phyloP scores from a whole-genome alignment of 2,888 invertebrate genomes.

The Campaea margaritaria region DNA sequence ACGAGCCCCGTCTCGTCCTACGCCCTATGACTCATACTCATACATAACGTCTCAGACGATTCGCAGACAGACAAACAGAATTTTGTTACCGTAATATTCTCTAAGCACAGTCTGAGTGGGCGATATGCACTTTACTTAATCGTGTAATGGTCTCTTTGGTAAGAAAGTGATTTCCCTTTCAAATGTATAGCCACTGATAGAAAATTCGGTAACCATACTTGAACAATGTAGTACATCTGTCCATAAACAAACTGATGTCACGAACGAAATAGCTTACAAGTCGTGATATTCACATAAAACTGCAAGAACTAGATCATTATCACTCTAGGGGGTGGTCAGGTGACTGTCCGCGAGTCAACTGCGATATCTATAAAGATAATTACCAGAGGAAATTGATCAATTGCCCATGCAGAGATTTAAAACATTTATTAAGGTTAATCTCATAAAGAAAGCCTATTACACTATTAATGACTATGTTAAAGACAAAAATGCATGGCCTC shows the following conservation, averaged over 20 bases:
- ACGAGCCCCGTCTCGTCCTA: constrained; percentile 57
- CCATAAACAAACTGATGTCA: neutral
- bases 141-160: constrained; percentile 6
- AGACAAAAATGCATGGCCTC: too few relatives aligned
- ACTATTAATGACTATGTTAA: too few relatives aligned
- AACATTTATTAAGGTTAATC: too few relatives aligned
- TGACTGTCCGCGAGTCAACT: neutral
- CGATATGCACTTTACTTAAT: constrained; percentile 14
- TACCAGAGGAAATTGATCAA: too few relatives aligned
- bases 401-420: too few relatives aligned
- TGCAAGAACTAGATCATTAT: constrained; percentile 18
- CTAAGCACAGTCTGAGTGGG: constrained; percentile 29
- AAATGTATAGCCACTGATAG: neutral
- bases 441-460: too few relatives aligned
- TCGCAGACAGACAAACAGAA: constrained; percentile 64
- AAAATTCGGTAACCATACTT: too few relatives aligned
- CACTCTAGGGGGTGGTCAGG: neutral
- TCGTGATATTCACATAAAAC: constrained; percentile 11
- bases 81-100: constrained; percentile 36
- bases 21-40: constrained; percentile 67
- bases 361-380: neutral
- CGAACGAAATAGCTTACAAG: neutral
- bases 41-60: constrained; percentile 56
- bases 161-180: constrained; percentile 13
- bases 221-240: neutral